A percentile compares a stretch with the other conserved stretches of the same genome.
These are phyloP conservation scores for Grammomys surdaster DNA, from an alignment of 2,113 vertebrate species.

Conservation along the genomic window DNA sequence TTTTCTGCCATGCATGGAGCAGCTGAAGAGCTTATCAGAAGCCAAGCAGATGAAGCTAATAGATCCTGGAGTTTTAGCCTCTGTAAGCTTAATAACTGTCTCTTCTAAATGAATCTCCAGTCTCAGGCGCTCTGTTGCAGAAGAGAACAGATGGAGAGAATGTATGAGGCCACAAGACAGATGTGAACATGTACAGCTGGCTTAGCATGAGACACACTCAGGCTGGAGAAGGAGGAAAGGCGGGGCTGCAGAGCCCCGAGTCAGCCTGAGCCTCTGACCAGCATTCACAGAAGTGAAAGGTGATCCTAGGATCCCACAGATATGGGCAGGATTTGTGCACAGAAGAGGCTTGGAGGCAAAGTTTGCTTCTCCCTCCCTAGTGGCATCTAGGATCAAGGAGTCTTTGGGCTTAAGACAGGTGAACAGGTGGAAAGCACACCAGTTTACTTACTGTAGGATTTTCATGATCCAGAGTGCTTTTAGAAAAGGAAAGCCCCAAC, in stretches of 20 bases:
- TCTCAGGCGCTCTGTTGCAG: background rate
- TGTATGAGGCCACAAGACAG: background rate
- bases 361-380: background rate
- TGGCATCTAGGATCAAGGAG: background rate
- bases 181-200: background rate
- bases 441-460: background rate
- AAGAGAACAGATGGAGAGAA: background rate
- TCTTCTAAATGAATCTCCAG: background rate
- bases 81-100: background rate
- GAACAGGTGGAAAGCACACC: background rate
- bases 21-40: background rate
- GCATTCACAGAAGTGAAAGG: background rate
- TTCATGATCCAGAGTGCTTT: background rate
- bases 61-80: background rate
- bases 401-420: background rate
- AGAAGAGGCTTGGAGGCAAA: background rate
- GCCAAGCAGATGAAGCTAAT: background rate
- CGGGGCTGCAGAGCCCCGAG: background rate
- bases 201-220: background rate
- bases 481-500: background rate
- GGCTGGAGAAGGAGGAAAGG: background rate
- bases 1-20: background rate
- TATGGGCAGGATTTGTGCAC: background rate
- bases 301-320: background rate
- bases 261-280: accelerated